phyloP scores from a whole-genome alignment of 2,797 vertebrate genomes.

The Myotis planiceps region DNA sequence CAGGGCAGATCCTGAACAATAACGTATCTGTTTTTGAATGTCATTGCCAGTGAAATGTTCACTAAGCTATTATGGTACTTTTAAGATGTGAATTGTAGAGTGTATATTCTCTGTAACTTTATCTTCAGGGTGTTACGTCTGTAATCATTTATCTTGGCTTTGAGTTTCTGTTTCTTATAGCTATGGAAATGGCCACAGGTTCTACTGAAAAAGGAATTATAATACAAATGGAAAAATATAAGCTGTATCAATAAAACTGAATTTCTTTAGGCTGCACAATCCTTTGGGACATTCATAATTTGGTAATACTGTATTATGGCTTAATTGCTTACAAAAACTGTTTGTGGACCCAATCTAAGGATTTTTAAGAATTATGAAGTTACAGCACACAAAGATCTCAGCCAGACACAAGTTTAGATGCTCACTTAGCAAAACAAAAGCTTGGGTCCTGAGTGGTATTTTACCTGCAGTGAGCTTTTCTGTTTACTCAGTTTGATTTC shows the following conservation, averaged over 20 bases:
- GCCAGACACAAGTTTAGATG: neutral
- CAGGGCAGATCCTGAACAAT: neutral
- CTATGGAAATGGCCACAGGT: slow-evolving; percentile 6
- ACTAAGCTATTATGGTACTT: neutral
- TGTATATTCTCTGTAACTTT: slow-evolving; percentile 25
- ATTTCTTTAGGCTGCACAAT: neutral
- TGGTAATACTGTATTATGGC: neutral
- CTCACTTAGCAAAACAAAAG: neutral
- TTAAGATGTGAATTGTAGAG: neutral
- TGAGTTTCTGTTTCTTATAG: neutral
- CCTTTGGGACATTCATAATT: slow-evolving; percentile 4
- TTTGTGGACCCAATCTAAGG: neutral
- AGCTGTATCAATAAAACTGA: slow-evolving; percentile 7
- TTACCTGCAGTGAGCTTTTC: neutral
- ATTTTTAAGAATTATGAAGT: slow-evolving; percentile 22
- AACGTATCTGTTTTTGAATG: slow-evolving; percentile 39
- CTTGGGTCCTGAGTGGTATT: neutral
- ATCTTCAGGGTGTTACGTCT: slow-evolving; percentile 13
- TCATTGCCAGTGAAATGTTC: neutral
- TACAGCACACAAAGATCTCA: neutral
- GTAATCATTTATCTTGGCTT: neutral
- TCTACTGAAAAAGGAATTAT: slow-evolving; percentile 19
- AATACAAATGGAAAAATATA: slow-evolving; percentile 41
- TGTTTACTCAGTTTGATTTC: neutral
- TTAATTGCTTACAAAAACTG: slow-evolving; percentile 8